These are phyloP conservation scores for Tipula lateralis DNA, from an alignment of 2,888 invertebrate species.

Conservation along the genomic window DNA sequence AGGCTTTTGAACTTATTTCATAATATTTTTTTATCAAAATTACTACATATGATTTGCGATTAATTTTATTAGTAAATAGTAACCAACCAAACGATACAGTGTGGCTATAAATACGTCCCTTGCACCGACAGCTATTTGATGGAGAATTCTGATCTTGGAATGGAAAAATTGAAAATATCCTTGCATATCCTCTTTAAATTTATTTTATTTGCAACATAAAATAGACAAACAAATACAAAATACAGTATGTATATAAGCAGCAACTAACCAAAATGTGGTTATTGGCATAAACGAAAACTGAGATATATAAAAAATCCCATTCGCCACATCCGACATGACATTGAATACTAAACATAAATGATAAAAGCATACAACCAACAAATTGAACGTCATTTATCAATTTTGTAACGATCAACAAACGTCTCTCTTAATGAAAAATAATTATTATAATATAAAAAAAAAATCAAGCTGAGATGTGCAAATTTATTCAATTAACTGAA, in stretches of 20 bases:
- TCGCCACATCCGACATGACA: not conserved
- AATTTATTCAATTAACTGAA: not conserved
- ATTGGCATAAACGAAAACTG: not conserved
- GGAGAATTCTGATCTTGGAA: no score
- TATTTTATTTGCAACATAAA: no score
- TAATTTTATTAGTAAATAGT: no score
- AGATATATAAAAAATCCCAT: not conserved
- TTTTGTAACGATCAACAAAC: not conserved
- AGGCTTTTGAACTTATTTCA: no score
- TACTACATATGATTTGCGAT: no score
- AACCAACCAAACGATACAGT: no score
- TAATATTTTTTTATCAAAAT: no score
- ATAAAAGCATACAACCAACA: not conserved
- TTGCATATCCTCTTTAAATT: no score
- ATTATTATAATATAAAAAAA: not conserved
- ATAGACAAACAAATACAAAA: not conserved
- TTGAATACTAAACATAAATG: not conserved
- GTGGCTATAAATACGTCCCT: no score
- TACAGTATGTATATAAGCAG: not conserved
- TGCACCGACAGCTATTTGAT: no score
- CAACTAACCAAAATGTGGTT: not conserved
- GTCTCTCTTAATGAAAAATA: not conserved
- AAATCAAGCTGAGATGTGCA: not conserved
- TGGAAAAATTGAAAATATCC: no score
- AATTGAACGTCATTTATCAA: not conserved